phyloP scores from a whole-genome alignment of 92 coral and sea anemone genomes.

The Parazoanthus atlanticus region DNA sequence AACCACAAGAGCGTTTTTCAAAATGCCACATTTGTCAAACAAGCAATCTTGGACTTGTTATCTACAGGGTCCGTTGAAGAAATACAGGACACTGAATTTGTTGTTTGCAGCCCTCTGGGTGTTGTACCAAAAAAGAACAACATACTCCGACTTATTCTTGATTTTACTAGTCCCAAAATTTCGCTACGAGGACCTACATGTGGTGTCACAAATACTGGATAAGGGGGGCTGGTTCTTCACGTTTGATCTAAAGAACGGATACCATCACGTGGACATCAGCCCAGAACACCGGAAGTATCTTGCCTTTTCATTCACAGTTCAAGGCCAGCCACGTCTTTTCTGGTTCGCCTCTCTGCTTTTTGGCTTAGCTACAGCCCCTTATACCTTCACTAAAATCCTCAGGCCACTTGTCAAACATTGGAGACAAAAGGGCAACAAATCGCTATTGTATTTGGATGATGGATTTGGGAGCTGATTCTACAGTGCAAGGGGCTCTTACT shows the following conservation, averaged over 20 bases:
- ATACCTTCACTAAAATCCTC: conserved; percentile 16
- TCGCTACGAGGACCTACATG: conserved; percentile 2
- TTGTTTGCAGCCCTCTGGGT: conserved; percentile 1
- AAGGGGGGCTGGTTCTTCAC: conserved; percentile 19
- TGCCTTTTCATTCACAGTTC: conserved; percentile 19
- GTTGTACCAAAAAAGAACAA: conserved; percentile 23
- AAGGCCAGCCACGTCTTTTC: neutral
- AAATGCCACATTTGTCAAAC: neutral
- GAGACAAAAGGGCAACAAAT: conserved; percentile 10
- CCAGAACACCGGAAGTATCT: conserved; percentile 19
- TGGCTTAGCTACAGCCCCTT: conserved; percentile 17
- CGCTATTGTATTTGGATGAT: conserved; percentile 20
- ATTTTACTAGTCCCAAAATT: conserved; percentile 16
- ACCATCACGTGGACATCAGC: conserved; percentile 29
- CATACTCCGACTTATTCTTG: conserved; percentile 51
- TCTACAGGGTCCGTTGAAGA: neutral
- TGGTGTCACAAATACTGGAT: neutral
- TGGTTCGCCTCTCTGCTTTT: conserved; percentile 29
- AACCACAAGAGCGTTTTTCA: neutral
- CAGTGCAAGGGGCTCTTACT: neutral
- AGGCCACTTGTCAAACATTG: conserved; percentile 23
- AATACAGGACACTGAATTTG: neutral
- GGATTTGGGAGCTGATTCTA: neutral
- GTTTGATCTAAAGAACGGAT: conserved; percentile 21
- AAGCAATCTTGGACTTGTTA: neutral